Conservation (phyloP, 2,113 vertebrate genomes). For the Tyrannus savana region DNA sequence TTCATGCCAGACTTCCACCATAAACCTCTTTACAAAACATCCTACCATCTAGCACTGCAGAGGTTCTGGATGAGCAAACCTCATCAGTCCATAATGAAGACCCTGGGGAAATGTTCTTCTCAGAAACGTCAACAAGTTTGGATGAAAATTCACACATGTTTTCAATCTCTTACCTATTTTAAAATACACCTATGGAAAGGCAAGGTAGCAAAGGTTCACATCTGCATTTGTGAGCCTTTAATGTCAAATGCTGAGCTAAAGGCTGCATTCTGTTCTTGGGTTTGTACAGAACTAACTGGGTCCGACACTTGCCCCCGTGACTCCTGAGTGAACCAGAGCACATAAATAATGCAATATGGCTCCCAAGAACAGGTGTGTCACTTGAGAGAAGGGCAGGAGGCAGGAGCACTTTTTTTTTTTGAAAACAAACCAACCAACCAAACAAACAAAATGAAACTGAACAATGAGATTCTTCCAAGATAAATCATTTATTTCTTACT, state of each 20-base stretch:
- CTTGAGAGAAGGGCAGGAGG: constrained; percentile 34
- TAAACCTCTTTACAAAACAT: background rate
- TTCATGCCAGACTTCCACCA: background rate
- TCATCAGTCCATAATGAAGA: background rate
- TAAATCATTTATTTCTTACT: constrained; percentile 65
- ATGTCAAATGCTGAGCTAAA: background rate
- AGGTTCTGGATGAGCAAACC: background rate
- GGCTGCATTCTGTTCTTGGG: background rate
- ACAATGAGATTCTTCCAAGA: constrained; percentile 69
- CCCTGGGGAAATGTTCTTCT: background rate
- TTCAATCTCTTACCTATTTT: background rate
- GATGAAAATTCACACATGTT: constrained; percentile 4
- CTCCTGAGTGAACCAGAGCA: background rate
- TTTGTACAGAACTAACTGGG: constrained; percentile 19
- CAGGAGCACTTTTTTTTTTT: constrained; percentile 41
- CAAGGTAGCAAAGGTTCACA: constrained; percentile 14
- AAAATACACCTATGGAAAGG: background rate
- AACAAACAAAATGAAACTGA: constrained; percentile 67
- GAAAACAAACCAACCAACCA: constrained; percentile 51
- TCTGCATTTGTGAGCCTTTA: constrained; percentile 20
- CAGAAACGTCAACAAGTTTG: background rate
- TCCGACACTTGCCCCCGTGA: background rate
- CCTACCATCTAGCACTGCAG: background rate
- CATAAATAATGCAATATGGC: constrained; percentile 14
- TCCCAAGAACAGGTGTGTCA: constrained; percentile 42